These are phyloP conservation scores for Lota lota DNA, from an alignment of 2,113 vertebrate species.

Conservation along the genomic window DNA sequence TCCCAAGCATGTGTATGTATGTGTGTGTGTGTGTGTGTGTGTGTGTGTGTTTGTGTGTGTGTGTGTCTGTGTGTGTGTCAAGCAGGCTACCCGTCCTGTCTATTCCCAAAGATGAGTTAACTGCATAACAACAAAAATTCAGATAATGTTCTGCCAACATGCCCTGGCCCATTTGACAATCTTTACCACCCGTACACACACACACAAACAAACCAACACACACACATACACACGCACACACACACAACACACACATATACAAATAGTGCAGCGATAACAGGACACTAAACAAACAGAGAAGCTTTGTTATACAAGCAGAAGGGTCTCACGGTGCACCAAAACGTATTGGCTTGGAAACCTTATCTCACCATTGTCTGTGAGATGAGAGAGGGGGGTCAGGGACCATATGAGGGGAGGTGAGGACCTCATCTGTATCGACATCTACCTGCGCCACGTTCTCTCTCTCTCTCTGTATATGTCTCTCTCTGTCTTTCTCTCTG, in stretches of 20 bases:
- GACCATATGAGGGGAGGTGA: no score
- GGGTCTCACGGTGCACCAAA: background rate
- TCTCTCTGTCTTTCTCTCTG: background rate
- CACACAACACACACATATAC: constrained; percentile 1
- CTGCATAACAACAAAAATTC: no score
- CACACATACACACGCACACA: background rate
- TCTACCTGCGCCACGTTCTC: no score
- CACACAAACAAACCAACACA: constrained; percentile 6
- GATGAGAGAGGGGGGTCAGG: background rate
- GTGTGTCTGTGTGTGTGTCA: background rate
- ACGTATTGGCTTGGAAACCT: background rate
- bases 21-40: no score
- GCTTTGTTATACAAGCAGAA: background rate
- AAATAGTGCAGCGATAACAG: constrained; percentile 2
- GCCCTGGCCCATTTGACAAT: background rate
- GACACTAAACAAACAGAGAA: constrained; percentile 7
- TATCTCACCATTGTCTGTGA: constrained; percentile 9
- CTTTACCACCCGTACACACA: background rate
- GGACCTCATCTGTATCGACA: no score
- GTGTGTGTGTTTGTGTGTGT: background rate
- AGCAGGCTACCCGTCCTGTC: background rate
- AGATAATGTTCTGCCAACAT: background rate
- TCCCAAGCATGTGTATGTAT: no score
- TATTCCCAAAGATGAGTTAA: background rate
- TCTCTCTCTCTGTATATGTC: no score